A percentile compares a stretch with the other conserved stretches of the same genome.
Conservation (phyloP, 2,113 vertebrate species). For the Ancistrus triradiatus region DNA sequence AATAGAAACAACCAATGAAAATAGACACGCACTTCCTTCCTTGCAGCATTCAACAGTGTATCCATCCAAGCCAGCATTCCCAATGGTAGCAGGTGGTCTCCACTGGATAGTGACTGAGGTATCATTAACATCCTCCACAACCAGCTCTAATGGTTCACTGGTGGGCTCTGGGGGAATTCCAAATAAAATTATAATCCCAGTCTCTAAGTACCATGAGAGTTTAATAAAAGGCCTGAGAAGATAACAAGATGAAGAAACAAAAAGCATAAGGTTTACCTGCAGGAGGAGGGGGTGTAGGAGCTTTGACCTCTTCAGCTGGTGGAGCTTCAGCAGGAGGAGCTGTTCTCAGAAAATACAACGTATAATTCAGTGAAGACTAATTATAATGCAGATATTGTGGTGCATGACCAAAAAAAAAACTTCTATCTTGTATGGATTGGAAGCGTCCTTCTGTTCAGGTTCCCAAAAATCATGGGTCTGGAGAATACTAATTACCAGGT, state of each 20-base stretch:
- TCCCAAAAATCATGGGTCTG: too few species aligned
- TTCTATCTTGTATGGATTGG: too few species aligned
- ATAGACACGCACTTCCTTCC: slow-evolving; percentile 81
- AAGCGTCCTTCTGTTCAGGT: too few species aligned
- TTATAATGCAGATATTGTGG: too few species aligned
- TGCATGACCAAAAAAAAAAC: too few species aligned
- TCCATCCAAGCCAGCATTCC: slow-evolving; percentile 75
- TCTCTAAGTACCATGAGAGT: neutral
- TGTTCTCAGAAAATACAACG: too few species aligned
- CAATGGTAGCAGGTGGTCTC: slow-evolving; percentile 79
- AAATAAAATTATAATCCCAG: neutral
- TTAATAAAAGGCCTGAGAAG: neutral
- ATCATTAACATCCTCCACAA: slow-evolving; percentile 81
- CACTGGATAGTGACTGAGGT: slow-evolving; percentile 81
- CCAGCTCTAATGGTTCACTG: slow-evolving; percentile 74
- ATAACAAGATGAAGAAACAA: neutral
- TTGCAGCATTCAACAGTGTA: slow-evolving; percentile 81
- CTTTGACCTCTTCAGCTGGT: slow-evolving; percentile 62
- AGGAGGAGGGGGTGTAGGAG: slow-evolving; percentile 63
- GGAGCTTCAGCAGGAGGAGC: slow-evolving; percentile 62
- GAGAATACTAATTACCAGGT: too few species aligned
- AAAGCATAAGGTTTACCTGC: slow-evolving; percentile 58
- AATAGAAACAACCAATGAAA: too few species aligned
- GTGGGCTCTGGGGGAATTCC: slow-evolving; percentile 72
- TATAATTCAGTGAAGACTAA: too few species aligned